These are phyloP conservation scores for Chelidonichthys spinosus DNA, from an alignment of 2,797 vertebrate genomes.

Conservation along the genomic window DNA sequence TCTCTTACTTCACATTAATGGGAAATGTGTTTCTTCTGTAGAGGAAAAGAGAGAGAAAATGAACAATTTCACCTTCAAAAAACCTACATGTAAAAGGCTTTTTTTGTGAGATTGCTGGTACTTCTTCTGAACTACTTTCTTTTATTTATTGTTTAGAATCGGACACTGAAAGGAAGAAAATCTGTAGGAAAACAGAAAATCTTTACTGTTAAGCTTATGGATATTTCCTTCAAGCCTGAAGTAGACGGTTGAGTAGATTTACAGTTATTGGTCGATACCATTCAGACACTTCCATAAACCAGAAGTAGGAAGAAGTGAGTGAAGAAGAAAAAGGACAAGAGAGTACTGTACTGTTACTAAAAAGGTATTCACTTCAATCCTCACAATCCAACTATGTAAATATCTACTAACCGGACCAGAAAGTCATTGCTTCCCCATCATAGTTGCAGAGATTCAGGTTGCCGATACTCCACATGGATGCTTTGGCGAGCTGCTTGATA, in stretches of 20 bases:
- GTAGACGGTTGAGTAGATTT: too few relatives aligned
- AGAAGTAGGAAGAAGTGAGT: background rate
- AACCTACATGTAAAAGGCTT: background rate
- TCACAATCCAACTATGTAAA: background rate
- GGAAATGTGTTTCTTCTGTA: conserved; percentile 12
- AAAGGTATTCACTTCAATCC: background rate
- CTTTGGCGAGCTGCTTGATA: conserved; percentile 49
- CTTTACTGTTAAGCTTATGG: too few relatives aligned
- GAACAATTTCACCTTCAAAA: background rate
- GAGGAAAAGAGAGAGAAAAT: background rate
- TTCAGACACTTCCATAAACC: too few relatives aligned
- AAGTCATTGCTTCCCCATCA: background rate
- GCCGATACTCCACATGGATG: conserved; percentile 47
- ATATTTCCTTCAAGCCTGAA: too few relatives aligned
- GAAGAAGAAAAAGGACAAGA: background rate
- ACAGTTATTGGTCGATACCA: too few relatives aligned
- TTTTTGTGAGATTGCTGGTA: background rate
- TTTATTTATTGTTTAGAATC: too few relatives aligned
- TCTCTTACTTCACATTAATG: conserved; percentile 4
- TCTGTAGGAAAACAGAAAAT: too few relatives aligned
- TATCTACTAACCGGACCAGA: conserved; percentile 1
- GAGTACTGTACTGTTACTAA: too few relatives aligned
- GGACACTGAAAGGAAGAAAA: too few relatives aligned
- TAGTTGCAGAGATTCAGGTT: background rate
- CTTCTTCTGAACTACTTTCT: too few relatives aligned